phyloP scores from a whole-genome alignment of 2,113 vertebrate species.

The Oriolus oriolus region DNA sequence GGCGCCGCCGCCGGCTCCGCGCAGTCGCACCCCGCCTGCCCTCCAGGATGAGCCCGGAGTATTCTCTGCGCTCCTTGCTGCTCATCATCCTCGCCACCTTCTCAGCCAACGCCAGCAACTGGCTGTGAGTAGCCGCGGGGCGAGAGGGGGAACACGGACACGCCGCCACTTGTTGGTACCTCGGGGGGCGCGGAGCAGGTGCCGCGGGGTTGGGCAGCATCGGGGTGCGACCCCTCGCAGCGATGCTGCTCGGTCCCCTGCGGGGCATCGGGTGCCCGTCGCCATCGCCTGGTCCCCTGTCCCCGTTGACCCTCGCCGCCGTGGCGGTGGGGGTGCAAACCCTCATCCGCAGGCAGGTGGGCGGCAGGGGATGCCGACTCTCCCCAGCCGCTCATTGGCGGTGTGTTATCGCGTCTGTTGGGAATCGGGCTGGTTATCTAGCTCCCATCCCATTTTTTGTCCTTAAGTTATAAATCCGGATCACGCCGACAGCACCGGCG shows the following conservation, averaged over 20 bases:
- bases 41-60: conserved; percentile 86
- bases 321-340: background rate
- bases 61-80: conserved; percentile 88
- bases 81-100: conserved; percentile 92
- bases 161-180: background rate
- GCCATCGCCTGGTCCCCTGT: background rate
- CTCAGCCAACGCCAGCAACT: conserved; percentile 95
- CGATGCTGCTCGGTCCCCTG: background rate
- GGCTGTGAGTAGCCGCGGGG: conserved; percentile 87
- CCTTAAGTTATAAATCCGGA: background rate
- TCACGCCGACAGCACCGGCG: background rate
- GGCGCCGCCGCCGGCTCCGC: conserved; percentile 12
- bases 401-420: fast-evolving
- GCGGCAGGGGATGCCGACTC: background rate
- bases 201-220: background rate
- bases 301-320: background rate
- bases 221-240: background rate
- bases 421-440: background rate
- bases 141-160: background rate
- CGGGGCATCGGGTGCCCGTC: background rate
- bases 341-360: background rate
- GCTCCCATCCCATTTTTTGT: background rate
- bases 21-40: background rate
- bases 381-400: background rate
- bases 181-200: background rate